Conservation (phyloP, 2,888 invertebrate species). For the Smittia aterrima region DNA sequence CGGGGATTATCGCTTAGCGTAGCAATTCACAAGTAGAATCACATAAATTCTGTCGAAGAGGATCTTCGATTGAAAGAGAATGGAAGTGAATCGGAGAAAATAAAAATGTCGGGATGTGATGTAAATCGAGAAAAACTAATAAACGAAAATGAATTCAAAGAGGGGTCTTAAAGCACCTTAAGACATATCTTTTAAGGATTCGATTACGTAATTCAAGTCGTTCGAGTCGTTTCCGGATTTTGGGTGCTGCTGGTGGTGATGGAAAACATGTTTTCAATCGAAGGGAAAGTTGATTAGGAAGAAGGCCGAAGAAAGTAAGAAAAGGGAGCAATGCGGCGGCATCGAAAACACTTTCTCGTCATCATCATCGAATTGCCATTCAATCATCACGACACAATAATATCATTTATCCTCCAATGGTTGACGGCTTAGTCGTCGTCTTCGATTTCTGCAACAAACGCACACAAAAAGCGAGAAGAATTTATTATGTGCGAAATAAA, state of each 20-base stretch:
- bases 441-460: background rate
- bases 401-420: background rate
- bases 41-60: background rate
- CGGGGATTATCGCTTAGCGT: background rate
- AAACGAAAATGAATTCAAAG: background rate
- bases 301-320: background rate
- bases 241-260: background rate
- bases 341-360: background rate
- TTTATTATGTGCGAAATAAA: constrained; percentile 39
- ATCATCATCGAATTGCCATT: constrained; percentile 3
- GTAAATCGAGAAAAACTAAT: constrained; percentile 11
- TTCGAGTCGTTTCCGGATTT: background rate
- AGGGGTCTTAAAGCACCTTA: background rate
- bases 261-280: background rate
- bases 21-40: background rate
- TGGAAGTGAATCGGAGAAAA: background rate
- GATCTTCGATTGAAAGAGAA: background rate
- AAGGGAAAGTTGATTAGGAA: background rate
- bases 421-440: background rate
- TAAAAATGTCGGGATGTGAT: constrained; percentile 1
- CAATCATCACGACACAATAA: background rate
- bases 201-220: background rate
- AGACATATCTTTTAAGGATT: constrained; percentile 1
- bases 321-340: background rate
- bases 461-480: background rate